These are phyloP conservation scores for Eutrigla gurnardus DNA, from an alignment of 2,797 vertebrate genomes.

Conservation along the genomic window DNA sequence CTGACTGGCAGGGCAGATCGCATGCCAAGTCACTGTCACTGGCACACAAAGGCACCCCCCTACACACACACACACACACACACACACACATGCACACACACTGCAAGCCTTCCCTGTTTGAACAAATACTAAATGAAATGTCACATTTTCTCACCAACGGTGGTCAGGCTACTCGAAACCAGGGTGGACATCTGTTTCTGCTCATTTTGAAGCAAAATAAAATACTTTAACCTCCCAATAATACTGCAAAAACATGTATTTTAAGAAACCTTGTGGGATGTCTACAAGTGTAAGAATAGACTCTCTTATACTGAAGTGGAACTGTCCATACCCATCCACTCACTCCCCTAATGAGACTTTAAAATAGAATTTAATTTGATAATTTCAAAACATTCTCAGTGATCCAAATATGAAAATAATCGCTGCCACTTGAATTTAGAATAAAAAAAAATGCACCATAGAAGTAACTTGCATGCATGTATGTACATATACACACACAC, in stretches of 20 bases:
- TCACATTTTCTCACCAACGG: neutral
- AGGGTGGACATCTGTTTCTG: neutral
- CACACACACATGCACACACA: conserved; percentile 26
- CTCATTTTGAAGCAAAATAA: too few species aligned
- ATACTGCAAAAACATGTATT: neutral
- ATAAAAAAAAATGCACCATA: neutral
- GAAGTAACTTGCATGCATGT: neutral
- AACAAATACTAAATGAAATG: neutral
- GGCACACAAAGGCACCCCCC: conserved; percentile 51
- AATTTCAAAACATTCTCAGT: neutral
- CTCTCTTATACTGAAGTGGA: neutral
- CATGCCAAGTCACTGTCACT: conserved; percentile 73
- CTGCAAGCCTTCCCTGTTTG: conserved; percentile 62
- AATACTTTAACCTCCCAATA: too few species aligned
- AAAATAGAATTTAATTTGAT: too few species aligned
- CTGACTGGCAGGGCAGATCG: conserved; percentile 75
- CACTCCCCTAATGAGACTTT: too few species aligned
- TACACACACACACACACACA: conserved; percentile 38
- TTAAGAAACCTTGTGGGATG: neutral
- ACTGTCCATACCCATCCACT: too few species aligned
- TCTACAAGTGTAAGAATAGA: neutral
- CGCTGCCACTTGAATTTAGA: neutral
- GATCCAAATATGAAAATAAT: neutral
- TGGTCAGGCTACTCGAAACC: too few species aligned
- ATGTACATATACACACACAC: conserved; percentile 9